Conservation (phyloP, 1,140 invertebrate species). For the Caerostris darwini region DNA sequence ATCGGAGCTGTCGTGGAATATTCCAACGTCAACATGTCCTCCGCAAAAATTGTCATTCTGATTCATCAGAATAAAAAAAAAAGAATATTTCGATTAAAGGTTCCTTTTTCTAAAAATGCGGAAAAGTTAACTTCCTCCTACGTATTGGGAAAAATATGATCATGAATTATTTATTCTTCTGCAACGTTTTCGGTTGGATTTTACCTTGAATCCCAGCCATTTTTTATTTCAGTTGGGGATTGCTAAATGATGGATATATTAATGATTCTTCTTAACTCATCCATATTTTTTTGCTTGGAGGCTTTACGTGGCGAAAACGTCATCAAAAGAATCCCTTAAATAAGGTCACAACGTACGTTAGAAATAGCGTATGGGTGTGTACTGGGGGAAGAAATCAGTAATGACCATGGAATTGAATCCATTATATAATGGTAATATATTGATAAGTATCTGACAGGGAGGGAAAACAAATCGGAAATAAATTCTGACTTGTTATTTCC, state of each 20-base stretch:
- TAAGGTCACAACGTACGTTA: background rate
- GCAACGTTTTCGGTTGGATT: background rate
- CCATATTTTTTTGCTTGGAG: background rate
- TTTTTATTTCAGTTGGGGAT: background rate
- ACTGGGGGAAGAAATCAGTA: background rate
- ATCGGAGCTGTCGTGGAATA: background rate
- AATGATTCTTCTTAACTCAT: background rate
- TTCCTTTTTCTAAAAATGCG: background rate
- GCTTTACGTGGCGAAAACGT: background rate
- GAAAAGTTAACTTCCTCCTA: background rate
- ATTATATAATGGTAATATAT: background rate
- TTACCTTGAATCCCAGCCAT: background rate
- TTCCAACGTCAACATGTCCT: background rate
- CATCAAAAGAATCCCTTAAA: background rate
- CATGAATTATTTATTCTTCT: slow-evolving; percentile 4
- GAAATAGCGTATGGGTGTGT: background rate
- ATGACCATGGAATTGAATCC: background rate
- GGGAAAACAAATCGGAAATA: background rate
- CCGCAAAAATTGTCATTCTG: background rate
- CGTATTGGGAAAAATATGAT: background rate
- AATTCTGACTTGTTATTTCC: background rate
- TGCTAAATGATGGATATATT: background rate
- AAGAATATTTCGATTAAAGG: background rate
- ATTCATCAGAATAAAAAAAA: background rate
- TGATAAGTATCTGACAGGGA: background rate